Evolutionary conservation across 2,113 vertebrate species (phyloP), one percentile per base, ranked within the genome.

Genomic region (Crotalus helleri): DNA sequence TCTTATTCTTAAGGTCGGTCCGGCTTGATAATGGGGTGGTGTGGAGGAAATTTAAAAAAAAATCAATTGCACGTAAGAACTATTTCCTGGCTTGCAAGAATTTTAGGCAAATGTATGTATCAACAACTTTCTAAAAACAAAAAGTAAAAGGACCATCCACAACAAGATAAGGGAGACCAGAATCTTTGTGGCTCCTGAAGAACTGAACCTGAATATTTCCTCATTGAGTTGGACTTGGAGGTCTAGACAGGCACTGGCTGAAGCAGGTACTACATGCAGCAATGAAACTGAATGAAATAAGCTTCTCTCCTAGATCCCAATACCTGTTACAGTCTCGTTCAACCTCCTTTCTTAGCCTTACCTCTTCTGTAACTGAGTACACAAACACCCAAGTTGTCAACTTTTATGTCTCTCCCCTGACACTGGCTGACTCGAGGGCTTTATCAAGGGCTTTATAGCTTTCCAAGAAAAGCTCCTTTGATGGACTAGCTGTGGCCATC

Each of bases 241-340:
- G 58, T 24, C 1, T 12, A 81, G 26, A 24, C 1, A 59, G 55
- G 24, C 69, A n/a, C 64, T 94, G 64, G 85, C 74, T 93, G 93
- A 95, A 96, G 94, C 94, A 94, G 54, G 33, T 81, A 94, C 94
- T 94, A 90, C 21, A 44, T 94, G 64, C 91, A 93, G 94, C 96
- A 96, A 94, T 95, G 95, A 96, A 91, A 26, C n/a, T 92, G n/a
- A 95, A 95, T 92, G 87, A 95, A 90, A 94, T 95, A 2, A 74
- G 26, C 53, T 55, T 15, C n/a, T 9, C 57, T 9, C 11, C 10
- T 24, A 6, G 26, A 55, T 23, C 33, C 19, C 19, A 7, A 4
- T 24, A 13, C 15, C 13, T 17, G 19, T 74, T 24, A 55, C 33
- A 7, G 33, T 39, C 19, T 81, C 5, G 5, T 85, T 54, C 89